Conservation (phyloP, 2,113 vertebrate species). For the Zosterops borbonicus region DNA sequence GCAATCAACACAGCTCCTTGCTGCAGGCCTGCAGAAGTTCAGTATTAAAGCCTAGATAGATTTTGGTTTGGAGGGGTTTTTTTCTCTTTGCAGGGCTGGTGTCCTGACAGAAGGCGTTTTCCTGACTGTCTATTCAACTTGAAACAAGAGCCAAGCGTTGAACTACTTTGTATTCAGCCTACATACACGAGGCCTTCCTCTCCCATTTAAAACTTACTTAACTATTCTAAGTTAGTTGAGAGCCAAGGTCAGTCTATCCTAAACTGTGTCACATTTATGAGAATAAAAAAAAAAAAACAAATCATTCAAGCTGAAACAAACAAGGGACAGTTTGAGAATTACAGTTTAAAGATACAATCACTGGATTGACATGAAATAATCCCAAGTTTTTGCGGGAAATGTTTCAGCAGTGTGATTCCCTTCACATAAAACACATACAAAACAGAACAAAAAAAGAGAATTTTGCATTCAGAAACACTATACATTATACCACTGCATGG, state of each 20-base stretch:
- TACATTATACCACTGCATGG: accelerated
- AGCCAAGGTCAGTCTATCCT: background rate
- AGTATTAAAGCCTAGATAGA: background rate
- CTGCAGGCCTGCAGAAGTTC: background rate
- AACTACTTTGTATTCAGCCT: background rate
- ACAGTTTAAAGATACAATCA: background rate
- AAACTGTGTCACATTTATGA: background rate
- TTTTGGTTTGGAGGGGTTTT: background rate
- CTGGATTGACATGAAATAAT: background rate
- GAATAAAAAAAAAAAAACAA: background rate
- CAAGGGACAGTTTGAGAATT: background rate
- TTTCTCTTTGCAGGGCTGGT: background rate
- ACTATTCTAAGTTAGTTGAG: background rate
- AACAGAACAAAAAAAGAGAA: background rate
- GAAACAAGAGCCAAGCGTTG: background rate
- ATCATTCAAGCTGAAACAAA: background rate
- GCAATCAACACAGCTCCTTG: background rate
- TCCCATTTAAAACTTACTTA: background rate
- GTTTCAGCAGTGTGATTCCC: background rate
- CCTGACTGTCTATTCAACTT: background rate
- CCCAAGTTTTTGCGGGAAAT: background rate
- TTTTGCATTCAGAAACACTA: background rate
- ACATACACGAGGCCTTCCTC: background rate
- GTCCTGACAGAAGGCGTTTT: background rate
- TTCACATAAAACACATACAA: background rate